Percentiles rank a stretch among this genome's conserved stretches.
Evolutionary conservation across 2,113 vertebrate genomes (phyloP).

Genomic region (Colossoma macropomum): DNA sequence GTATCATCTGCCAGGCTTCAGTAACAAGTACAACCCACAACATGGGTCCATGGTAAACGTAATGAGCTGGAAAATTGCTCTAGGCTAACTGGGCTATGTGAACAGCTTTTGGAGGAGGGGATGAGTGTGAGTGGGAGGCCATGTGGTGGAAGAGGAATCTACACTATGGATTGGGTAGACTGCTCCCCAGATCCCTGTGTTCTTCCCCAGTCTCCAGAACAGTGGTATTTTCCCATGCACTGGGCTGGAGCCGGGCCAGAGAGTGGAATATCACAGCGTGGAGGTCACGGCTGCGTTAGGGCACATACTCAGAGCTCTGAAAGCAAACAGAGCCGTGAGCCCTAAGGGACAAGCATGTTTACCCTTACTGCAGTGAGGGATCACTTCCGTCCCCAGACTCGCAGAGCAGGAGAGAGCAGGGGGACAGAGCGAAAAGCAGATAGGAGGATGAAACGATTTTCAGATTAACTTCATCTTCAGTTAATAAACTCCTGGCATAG

Average conservation of each 20-base stretch:
- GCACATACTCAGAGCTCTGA: constrained; percentile 74
- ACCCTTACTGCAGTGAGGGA: constrained; percentile 68
- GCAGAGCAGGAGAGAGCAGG: not conserved
- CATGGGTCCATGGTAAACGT: constrained; percentile 21
- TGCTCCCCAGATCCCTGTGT: constrained; percentile 50
- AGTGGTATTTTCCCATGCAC: constrained; percentile 95
- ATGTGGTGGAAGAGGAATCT: constrained; percentile 40
- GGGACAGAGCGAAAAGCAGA: constrained; percentile 30
- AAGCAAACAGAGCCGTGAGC: constrained; percentile 75
- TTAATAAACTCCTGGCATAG: not conserved
- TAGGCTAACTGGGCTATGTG: constrained; percentile 51
- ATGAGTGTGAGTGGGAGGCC: constrained; percentile 33
- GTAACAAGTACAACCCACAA: constrained; percentile 20
- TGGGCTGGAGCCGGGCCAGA: constrained; percentile 81
- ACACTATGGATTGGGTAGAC: constrained; percentile 60
- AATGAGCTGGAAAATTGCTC: constrained; percentile 55
- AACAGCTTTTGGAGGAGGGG: constrained; percentile 41
- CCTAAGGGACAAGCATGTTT: constrained; percentile 69
- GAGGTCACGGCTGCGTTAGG: constrained; percentile 75
- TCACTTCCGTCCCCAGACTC: constrained; percentile 65
- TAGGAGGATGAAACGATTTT: constrained; percentile 30
- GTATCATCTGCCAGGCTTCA: constrained; percentile 20
- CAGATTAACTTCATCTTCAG: not conserved
- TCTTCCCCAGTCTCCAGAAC: constrained; percentile 72
- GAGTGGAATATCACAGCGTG: constrained; percentile 69